phyloP scores from a whole-genome alignment of 2,888 invertebrate genomes.

The Lithophane socia region DNA sequence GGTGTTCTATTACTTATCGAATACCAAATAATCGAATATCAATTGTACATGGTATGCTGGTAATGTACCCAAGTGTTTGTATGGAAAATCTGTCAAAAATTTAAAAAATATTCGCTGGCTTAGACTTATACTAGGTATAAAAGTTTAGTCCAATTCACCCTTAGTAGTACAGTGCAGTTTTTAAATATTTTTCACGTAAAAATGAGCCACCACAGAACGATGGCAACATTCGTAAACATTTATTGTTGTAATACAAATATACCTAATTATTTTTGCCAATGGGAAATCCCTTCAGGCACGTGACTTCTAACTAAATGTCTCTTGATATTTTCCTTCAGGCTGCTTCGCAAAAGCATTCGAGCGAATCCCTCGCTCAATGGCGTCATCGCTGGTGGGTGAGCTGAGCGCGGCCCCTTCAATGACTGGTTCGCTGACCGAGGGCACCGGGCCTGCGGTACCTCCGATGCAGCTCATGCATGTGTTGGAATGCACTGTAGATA shows the following conservation, averaged over 20 bases:
- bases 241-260: too few relatives aligned
- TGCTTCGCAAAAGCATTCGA: slow-evolving; percentile 99
- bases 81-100: too few relatives aligned
- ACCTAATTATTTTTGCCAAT: too few relatives aligned
- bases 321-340: slow-evolving; percentile 82
- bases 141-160: too few relatives aligned
- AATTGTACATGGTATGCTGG: too few relatives aligned
- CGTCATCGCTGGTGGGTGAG: slow-evolving; percentile 93
- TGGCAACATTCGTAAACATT: background rate
- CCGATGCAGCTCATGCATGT: slow-evolving; percentile 94
- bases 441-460: slow-evolving; percentile 90
- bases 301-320: background rate
- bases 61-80: too few relatives aligned
- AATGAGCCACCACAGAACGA: background rate
- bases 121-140: too few relatives aligned
- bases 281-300: background rate
- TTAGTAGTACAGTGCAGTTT: background rate
- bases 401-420: slow-evolving; percentile 92
- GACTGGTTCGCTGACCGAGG: slow-evolving; percentile 91
- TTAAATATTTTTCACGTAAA: background rate
- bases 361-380: slow-evolving; percentile 95
- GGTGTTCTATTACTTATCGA: too few relatives aligned
- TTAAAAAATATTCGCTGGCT: too few relatives aligned
- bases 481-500: slow-evolving; percentile 97
- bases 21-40: too few relatives aligned